phyloP scores from a whole-genome alignment of 1,140 invertebrate genomes.

The Drosophila bocki region DNA sequence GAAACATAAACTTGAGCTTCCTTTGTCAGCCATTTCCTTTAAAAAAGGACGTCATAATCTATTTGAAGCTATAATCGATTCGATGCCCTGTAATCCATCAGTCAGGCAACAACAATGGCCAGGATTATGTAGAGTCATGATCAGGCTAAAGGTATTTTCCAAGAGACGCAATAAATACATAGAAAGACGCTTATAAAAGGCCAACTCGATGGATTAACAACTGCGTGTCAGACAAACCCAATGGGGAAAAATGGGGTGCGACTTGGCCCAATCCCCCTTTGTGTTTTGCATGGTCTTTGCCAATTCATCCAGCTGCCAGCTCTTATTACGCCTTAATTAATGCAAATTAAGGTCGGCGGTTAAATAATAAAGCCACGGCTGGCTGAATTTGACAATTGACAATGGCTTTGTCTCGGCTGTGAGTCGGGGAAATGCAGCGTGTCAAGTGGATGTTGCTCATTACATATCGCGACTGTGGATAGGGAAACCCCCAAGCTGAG shows the following conservation, averaged over 20 bases:
- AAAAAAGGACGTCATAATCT: neutral
- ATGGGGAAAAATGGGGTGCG: neutral
- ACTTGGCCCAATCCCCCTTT: neutral
- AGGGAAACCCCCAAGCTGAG: neutral
- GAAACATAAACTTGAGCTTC: neutral
- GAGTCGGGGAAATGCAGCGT: constrained; percentile 11
- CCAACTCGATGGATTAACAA: constrained; percentile 9
- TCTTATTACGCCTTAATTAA: constrained; percentile 66
- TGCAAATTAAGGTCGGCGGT: constrained; percentile 55
- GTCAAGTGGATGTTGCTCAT: constrained; percentile 9
- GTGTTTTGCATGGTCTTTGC: constrained; percentile 39
- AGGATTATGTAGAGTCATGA: constrained; percentile 23
- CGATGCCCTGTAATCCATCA: constrained; percentile 32
- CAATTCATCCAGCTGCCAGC: constrained; percentile 56
- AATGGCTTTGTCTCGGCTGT: neutral
- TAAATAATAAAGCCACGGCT: constrained; percentile 30
- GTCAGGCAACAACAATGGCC: neutral
- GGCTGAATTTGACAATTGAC: constrained; percentile 1
- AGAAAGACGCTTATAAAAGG: neutral
- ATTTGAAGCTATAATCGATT: constrained; percentile 4
- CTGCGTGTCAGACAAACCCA: constrained; percentile 31
- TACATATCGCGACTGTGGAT: neutral
- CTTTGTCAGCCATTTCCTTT: neutral
- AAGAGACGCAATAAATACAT: constrained; percentile 21
- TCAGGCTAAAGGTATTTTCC: constrained; percentile 30